Evolutionary conservation across 2,113 vertebrate species (phyloP).

Genomic region (Piprites chloris): DNA sequence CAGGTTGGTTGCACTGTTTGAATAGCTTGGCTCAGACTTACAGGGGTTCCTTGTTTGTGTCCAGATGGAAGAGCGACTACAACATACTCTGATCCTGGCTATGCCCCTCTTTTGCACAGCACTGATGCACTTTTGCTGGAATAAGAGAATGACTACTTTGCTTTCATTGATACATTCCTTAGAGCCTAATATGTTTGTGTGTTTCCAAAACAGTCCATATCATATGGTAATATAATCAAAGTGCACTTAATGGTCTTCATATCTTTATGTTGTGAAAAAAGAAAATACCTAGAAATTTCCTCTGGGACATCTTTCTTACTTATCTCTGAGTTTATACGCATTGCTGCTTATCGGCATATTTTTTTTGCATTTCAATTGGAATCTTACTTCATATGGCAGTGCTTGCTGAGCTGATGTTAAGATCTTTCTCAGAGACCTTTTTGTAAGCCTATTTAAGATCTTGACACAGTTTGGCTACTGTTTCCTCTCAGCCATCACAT

Average conservation of each 20-base stretch:
- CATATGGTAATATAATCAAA: not conserved
- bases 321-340: not conserved
- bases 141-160: not conserved
- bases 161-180: not conserved
- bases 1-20: not conserved
- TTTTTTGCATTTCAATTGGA: not conserved
- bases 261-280: not conserved
- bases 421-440: not conserved
- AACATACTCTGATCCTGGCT: not conserved
- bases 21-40: not conserved
- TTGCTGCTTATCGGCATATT: not conserved
- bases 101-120: not conserved
- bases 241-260: not conserved
- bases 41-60: not conserved
- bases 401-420: not conserved
- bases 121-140: not conserved
- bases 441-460: not conserved
- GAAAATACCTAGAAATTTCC: not conserved
- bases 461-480: not conserved
- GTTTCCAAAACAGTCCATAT: not conserved
- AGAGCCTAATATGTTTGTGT: not conserved
- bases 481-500: not conserved
- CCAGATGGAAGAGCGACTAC: not conserved
- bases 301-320: not conserved
- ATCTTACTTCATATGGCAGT: not conserved